These are phyloP conservation scores for Macrochelys suwanniensis DNA, from an alignment of 2,797 vertebrate species.

Conservation along the genomic window DNA sequence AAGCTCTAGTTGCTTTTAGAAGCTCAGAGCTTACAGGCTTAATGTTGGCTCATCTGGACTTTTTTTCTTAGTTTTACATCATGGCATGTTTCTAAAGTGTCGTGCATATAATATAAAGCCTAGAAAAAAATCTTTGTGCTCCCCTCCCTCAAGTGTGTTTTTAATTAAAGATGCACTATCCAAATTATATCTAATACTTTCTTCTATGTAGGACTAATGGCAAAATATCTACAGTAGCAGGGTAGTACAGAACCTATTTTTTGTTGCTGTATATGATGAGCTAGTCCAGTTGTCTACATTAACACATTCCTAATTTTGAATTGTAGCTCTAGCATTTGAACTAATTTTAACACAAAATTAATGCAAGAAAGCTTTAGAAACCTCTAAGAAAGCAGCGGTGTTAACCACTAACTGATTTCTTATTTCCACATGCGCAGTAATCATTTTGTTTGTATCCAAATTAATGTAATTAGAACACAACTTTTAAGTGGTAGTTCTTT, in stretches of 20 bases:
- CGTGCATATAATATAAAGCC: neutral
- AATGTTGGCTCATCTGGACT: slow-evolving; percentile 5
- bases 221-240: slow-evolving; percentile 4
- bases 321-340: neutral
- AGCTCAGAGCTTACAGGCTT: neutral
- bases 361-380: neutral
- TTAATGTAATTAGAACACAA: neutral
- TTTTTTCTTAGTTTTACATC: neutral
- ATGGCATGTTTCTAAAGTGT: neutral
- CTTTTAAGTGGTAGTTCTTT: neutral
- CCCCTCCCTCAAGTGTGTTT: neutral
- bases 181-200: neutral
- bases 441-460: neutral
- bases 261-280: neutral
- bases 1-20: slow-evolving; percentile 1
- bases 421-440: neutral
- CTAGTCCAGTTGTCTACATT: neutral
- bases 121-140: slow-evolving; percentile 10
- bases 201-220: neutral
- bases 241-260: neutral
- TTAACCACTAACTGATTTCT: neutral
- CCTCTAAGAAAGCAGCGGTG: neutral
- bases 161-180: neutral
- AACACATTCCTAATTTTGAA: neutral
- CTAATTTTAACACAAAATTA: slow-evolving; percentile 16